phyloP scores from a whole-genome alignment of 2,113 vertebrate species.

The Lepidothrix coronata region DNA sequence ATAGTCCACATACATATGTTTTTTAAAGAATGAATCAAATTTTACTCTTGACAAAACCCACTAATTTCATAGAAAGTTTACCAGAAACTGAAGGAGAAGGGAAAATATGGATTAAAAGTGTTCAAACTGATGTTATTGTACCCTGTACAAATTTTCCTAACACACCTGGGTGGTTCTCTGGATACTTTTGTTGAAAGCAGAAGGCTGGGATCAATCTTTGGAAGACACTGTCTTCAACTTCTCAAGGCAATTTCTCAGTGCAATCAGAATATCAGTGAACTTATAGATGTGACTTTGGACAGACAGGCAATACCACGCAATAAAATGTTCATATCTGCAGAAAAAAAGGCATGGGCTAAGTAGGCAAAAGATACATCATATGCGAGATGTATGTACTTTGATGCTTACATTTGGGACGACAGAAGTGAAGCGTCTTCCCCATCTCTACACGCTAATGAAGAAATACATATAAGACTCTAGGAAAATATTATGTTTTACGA shows the following conservation, averaged over 20 bases:
- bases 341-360: not conserved
- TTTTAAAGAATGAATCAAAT: not conserved
- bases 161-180: not conserved
- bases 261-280: not conserved
- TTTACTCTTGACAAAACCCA: not conserved
- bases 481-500: not conserved
- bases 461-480: not conserved
- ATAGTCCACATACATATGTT: not conserved
- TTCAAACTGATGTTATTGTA: not conserved
- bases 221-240: not conserved
- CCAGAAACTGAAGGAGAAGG: not conserved
- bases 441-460: not conserved
- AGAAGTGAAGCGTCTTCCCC: not conserved
- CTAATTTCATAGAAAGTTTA: not conserved
- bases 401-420: not conserved
- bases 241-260: not conserved
- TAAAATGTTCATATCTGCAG: not conserved
- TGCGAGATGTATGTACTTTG: not conserved
- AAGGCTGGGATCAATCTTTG: not conserved
- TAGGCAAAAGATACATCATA: not conserved
- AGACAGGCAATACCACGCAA: not conserved
- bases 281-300: not conserved
- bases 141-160: not conserved
- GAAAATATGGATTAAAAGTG: not conserved
- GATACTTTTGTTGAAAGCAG: not conserved